These are phyloP conservation scores for Crotalus helleri DNA, from an alignment of 2,113 vertebrate genomes.

Conservation along the genomic window DNA sequence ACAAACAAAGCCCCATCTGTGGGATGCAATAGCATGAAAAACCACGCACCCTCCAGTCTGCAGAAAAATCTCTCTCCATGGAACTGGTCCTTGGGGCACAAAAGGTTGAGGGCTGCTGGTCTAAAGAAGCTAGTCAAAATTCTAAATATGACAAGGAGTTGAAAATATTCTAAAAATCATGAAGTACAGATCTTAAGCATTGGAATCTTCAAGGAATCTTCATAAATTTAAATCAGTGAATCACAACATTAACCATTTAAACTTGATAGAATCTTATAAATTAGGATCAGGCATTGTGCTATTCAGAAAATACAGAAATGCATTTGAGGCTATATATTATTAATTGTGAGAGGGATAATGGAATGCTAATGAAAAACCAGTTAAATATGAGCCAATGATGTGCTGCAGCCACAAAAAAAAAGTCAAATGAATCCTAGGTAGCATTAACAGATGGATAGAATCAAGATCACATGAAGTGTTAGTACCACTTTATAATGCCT, in stretches of 20 bases:
- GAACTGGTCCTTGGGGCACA: too few species aligned
- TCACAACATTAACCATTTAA: not conserved
- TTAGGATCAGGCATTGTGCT: not conserved
- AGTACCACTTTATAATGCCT: too few species aligned
- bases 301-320: not conserved
- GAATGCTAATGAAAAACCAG: not conserved
- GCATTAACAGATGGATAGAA: too few species aligned
- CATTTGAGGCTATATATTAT: not conserved
- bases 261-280: not conserved
- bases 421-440: too few species aligned
- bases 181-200: not conserved
- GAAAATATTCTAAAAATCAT: not conserved
- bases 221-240: not conserved
- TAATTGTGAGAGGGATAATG: not conserved
- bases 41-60: too few species aligned
- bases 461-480: too few species aligned
- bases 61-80: too few species aligned
- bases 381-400: too few species aligned
- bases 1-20: too few species aligned
- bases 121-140: not conserved
- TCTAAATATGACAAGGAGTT: not conserved
- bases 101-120: too few species aligned
- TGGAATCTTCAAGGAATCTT: not conserved
- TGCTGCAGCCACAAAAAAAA: too few species aligned
- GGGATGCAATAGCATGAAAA: too few species aligned